Evolutionary conservation across 2,113 vertebrate genomes (phyloP).

Genomic region (Chamaea fasciata): DNA sequence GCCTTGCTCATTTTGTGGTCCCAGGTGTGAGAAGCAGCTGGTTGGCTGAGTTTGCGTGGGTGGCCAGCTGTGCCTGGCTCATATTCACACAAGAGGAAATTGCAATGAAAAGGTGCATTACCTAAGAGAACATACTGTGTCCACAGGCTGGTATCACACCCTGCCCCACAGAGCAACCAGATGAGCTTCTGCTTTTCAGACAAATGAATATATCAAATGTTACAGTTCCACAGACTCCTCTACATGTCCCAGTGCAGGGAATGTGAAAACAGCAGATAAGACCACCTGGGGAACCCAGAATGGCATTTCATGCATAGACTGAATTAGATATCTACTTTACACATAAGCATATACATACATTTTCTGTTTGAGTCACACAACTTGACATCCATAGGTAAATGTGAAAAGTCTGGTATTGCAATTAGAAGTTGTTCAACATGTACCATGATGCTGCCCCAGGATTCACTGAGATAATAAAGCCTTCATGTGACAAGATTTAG

Average conservation of each 20-base stretch:
- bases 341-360: neutral
- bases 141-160: neutral
- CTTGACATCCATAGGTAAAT: neutral
- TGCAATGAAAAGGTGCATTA: neutral
- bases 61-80: neutral
- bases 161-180: neutral
- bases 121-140: neutral
- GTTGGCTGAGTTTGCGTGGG: neutral
- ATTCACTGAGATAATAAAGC: neutral
- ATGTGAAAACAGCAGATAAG: neutral
- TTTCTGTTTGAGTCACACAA: neutral
- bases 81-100: neutral
- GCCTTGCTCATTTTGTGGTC: neutral
- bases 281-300: neutral
- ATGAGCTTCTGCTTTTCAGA: neutral
- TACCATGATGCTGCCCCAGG: neutral
- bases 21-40: slow-evolving; percentile 6
- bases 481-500: neutral
- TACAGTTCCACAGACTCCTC: neutral
- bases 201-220: fast-evolving
- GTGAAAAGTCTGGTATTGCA: neutral
- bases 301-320: neutral
- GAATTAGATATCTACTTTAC: neutral
- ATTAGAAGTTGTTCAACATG: neutral
- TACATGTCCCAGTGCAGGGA: neutral